phyloP scores from a whole-genome alignment of 2,113 vertebrate genomes.

The Balaeniceps rex region DNA sequence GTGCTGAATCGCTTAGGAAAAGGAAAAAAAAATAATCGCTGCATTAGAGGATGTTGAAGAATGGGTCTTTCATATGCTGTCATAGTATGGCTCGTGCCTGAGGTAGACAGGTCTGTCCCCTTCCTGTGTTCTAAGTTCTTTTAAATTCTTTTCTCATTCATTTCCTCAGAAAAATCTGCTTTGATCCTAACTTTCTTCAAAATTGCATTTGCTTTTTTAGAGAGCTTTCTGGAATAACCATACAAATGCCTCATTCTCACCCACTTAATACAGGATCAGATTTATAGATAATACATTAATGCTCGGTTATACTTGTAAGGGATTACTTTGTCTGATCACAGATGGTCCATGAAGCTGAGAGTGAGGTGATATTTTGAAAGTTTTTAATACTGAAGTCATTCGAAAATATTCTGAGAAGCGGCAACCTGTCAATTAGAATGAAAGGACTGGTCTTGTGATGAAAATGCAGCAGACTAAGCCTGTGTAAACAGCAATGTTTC shows the following conservation, averaged over 20 bases:
- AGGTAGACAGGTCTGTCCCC: background rate
- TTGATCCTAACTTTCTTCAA: background rate
- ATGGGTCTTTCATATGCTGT: background rate
- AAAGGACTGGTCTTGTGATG: background rate
- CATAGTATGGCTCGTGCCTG: rapidly evolving
- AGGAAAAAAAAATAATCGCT: background rate
- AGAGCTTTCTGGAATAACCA: background rate
- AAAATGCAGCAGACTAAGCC: background rate
- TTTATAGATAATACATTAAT: conserved; percentile 25
- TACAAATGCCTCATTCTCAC: background rate
- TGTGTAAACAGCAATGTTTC: background rate
- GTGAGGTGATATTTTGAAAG: background rate
- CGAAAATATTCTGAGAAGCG: background rate
- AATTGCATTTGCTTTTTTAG: background rate
- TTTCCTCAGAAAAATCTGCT: background rate
- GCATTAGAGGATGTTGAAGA: background rate
- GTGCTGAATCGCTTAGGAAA: background rate
- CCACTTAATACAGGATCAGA: background rate
- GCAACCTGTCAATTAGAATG: background rate
- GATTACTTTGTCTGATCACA: background rate
- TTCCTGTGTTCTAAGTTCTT: background rate
- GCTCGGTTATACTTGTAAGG: background rate
- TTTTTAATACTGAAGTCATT: background rate
- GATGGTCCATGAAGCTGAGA: background rate
- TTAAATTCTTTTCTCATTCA: background rate